phyloP scores from a whole-genome alignment of 1,140 invertebrate species.

The Meteorus sp. region DNA sequence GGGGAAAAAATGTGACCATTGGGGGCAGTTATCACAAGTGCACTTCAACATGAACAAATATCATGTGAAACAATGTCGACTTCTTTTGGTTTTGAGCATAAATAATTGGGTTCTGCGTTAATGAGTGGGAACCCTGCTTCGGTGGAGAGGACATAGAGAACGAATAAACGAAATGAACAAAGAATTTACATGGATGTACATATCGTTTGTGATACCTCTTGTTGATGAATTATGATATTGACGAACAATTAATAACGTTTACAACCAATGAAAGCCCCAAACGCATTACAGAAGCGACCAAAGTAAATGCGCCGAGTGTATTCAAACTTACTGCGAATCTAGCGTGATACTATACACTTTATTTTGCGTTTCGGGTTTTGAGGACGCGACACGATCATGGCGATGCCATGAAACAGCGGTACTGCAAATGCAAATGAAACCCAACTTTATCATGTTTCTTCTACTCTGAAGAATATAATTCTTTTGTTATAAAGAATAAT shows the following conservation, averaged over 20 bases:
- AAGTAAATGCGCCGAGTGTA: not conserved
- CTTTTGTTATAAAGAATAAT: too few species aligned
- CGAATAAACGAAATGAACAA: not conserved
- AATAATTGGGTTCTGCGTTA: constrained; percentile 23
- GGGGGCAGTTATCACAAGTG: constrained; percentile 17
- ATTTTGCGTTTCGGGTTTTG: constrained; percentile 49
- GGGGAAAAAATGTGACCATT: constrained; percentile 54
- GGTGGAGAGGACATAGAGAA: constrained; percentile 10
- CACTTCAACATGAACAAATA: constrained; percentile 8
- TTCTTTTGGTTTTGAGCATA: not conserved
- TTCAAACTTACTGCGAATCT: constrained; percentile 51
- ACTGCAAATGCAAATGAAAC: constrained; percentile 50
- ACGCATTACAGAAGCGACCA: constrained; percentile 22
- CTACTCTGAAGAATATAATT: too few species aligned
- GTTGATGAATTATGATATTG: not conserved
- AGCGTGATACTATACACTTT: constrained; percentile 54
- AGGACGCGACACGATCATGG: constrained; percentile 46
- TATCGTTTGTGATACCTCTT: constrained; percentile 5
- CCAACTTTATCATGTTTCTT: not conserved
- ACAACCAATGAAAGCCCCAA: constrained; percentile 18
- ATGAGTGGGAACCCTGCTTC: constrained; percentile 57
- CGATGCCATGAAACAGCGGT: constrained; percentile 45
- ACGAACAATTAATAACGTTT: constrained; percentile 4
- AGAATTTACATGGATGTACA: not conserved
- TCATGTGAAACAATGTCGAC: not conserved